Evolutionary conservation across 2,797 vertebrate species (phyloP).

Genomic region (Lagodon rhomboides): DNA sequence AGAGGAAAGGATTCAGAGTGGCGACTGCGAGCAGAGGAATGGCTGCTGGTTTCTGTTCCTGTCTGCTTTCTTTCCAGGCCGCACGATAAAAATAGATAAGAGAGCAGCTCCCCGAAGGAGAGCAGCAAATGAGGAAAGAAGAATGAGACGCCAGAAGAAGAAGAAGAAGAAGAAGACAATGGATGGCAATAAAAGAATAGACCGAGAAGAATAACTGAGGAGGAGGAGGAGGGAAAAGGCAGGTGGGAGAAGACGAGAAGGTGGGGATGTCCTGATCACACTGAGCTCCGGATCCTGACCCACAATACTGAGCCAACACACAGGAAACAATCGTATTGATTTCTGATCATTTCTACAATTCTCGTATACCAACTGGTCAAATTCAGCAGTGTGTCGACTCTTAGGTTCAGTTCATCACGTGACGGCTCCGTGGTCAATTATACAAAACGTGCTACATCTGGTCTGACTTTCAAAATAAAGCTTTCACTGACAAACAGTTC

Average conservation of each 20-base stretch:
- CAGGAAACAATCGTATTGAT: not conserved
- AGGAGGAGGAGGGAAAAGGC: constrained; percentile 19
- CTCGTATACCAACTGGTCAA: no score
- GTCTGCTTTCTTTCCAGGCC: constrained; percentile 80
- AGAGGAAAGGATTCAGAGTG: constrained; percentile 33
- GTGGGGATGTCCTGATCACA: constrained; percentile 14
- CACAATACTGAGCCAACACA: not conserved
- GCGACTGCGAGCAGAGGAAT: constrained; percentile 19
- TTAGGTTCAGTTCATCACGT: no score
- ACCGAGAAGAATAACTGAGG: not conserved
- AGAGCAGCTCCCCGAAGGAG: constrained; percentile 82
- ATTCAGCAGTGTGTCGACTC: no score
- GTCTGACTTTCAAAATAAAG: no score
- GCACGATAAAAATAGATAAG: constrained; percentile 83
- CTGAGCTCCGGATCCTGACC: no score
- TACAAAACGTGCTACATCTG: no score
- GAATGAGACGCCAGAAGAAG: constrained; percentile 52
- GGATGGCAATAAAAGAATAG: constrained; percentile 36
- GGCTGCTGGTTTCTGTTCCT: constrained; percentile 41
- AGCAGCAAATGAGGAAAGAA: constrained; percentile 60
- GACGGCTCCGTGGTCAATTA: no score
- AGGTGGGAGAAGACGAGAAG: not conserved
- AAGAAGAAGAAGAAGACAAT: constrained; percentile 49
- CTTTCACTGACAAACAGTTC: no score
- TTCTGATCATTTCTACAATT: no score